A percentile compares a stretch with the other conserved stretches of the same genome.
Evolutionary conservation across 2,888 invertebrate genomes (phyloP).

Genomic region (Agriopis leucophaearia): DNA sequence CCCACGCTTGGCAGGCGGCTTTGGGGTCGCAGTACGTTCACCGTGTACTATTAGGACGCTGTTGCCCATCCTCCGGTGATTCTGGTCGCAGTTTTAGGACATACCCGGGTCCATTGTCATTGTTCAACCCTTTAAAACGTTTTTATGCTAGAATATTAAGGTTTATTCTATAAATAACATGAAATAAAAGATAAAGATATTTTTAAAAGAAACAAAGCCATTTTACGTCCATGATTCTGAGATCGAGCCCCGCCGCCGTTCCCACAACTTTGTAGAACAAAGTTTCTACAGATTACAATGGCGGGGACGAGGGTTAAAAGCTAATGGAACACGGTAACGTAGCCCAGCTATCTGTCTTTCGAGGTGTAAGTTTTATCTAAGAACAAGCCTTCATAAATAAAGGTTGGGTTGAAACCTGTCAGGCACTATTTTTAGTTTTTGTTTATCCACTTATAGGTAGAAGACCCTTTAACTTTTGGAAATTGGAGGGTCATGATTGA

Average conservation of each 20-base stretch:
- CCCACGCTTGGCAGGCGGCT: too few relatives aligned
- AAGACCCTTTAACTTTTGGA: constrained; percentile 9
- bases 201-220: constrained; percentile 20
- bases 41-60: too few relatives aligned
- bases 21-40: too few relatives aligned
- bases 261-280: constrained; percentile 29
- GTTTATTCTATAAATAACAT: constrained; percentile 10
- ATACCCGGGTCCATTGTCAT: too few relatives aligned
- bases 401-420: constrained; percentile 8
- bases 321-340: constrained; percentile 43
- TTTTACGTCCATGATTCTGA: constrained; percentile 29
- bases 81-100: too few relatives aligned
- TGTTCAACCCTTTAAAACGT: not conserved
- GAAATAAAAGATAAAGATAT: constrained; percentile 3
- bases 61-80: too few relatives aligned
- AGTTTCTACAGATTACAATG: constrained; percentile 41
- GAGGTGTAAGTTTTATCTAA: constrained; percentile 34
- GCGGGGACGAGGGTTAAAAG: constrained; percentile 40
- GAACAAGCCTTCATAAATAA: constrained; percentile 32
- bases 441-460: constrained; percentile 11
- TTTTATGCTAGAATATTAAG: not conserved
- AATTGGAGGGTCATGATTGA: not conserved
- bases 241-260: not conserved
- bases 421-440: constrained; percentile 21
- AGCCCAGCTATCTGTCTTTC: constrained; percentile 29